Conservation (phyloP, 2,888 invertebrate genomes). For the Tenthredo amoena region DNA sequence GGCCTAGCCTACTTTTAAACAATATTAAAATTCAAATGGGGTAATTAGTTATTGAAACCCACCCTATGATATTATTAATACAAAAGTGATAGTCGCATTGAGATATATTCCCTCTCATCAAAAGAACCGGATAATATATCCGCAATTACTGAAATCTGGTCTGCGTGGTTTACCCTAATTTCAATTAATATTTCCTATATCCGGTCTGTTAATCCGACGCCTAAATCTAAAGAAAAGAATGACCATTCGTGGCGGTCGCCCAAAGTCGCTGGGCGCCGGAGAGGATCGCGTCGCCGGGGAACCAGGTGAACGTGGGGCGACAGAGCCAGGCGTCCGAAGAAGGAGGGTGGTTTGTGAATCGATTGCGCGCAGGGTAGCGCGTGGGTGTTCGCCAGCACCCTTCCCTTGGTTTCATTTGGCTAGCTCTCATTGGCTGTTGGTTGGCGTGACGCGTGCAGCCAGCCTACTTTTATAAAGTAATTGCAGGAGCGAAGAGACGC, state of each 20-base stretch:
- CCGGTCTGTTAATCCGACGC: not conserved
- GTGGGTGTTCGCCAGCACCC: conserved; percentile 50
- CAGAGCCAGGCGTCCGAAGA: conserved; percentile 19
- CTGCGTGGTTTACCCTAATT: not conserved
- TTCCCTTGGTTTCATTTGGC: conserved; percentile 34
- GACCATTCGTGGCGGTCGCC: conserved; percentile 36
- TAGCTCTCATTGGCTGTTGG: conserved; percentile 39
- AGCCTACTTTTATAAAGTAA: conserved; percentile 34
- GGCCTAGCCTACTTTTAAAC: not conserved
- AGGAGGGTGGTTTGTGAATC: conserved; percentile 45
- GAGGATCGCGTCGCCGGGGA: conserved; percentile 27
- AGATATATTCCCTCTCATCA: not conserved
- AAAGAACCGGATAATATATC: not conserved
- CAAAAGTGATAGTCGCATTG: not conserved
- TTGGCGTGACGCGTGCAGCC: conserved; percentile 48
- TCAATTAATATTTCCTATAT: not conserved
- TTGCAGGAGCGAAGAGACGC: conserved; percentile 46
- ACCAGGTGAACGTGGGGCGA: conserved; percentile 11
- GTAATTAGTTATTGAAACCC: not conserved
- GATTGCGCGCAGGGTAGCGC: conserved; percentile 50
- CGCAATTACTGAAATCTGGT: not conserved
- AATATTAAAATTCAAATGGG: not conserved
- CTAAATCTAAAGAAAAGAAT: not conserved
- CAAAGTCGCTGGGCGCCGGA: conserved; percentile 33
- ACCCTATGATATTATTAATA: not conserved